Evolutionary conservation across 1,140 invertebrate species (phyloP).

Genomic region (Leptinotarsa undecemlineata): DNA sequence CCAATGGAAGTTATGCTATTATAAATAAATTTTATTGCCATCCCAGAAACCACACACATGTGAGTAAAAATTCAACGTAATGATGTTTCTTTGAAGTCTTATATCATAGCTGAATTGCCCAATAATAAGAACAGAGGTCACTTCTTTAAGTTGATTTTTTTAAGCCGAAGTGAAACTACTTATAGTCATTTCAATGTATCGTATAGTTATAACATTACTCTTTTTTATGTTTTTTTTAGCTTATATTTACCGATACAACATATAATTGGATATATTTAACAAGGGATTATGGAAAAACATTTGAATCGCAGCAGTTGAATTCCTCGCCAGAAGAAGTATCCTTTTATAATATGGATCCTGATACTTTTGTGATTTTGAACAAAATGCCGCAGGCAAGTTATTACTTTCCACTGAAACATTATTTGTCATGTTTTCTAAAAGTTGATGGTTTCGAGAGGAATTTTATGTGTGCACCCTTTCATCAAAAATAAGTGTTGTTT

Average conservation of each 20-base stretch:
- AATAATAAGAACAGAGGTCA: too few relatives aligned
- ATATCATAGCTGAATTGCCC: too few relatives aligned
- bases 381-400: slow-evolving; percentile 42
- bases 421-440: too few relatives aligned
- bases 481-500: too few relatives aligned
- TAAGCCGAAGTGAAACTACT: too few relatives aligned
- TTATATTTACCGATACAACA: slow-evolving; percentile 79
- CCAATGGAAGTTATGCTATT: slow-evolving; percentile 40
- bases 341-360: slow-evolving; percentile 70
- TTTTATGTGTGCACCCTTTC: too few relatives aligned
- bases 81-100: too few relatives aligned
- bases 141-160: too few relatives aligned
- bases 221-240: slow-evolving; percentile 59
- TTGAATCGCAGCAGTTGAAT: slow-evolving; percentile 62
- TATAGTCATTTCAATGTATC: too few relatives aligned
- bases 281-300: slow-evolving; percentile 64
- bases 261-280: slow-evolving; percentile 65
- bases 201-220: too few relatives aligned
- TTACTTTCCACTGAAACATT: too few relatives aligned
- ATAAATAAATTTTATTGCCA: slow-evolving; percentile 85
- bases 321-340: slow-evolving; percentile 79
- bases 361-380: slow-evolving; percentile 69
- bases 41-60: slow-evolving; percentile 72
- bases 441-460: too few relatives aligned
- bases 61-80: slow-evolving; percentile 58